Evolutionary conservation across 2,888 invertebrate species (phyloP).

Genomic region (Criorhina ranunculi): DNA sequence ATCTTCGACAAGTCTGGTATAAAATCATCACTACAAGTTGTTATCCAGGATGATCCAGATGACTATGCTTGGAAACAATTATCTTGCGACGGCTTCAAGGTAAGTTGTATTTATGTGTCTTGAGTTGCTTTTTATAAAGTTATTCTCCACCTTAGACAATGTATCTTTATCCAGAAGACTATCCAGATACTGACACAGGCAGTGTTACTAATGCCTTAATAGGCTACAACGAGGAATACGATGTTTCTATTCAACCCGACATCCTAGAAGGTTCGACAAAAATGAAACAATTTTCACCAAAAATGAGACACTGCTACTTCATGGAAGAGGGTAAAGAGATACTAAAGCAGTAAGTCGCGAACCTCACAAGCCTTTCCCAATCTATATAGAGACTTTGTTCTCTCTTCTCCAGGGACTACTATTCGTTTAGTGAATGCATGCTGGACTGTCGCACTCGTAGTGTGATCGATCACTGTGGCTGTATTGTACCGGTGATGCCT

Average conservation of each 20-base stretch:
- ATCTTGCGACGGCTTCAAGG: conserved; percentile 80
- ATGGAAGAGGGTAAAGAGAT: conserved; percentile 81
- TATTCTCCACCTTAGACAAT: conserved; percentile 76
- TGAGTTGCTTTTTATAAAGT: neutral
- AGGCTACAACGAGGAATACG: conserved; percentile 80
- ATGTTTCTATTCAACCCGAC: conserved; percentile 81
- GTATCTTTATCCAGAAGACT: conserved; percentile 81
- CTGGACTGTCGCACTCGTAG: conserved; percentile 81
- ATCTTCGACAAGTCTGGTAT: conserved; percentile 51
- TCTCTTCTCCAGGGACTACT: conserved; percentile 79
- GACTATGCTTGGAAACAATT: conserved; percentile 79
- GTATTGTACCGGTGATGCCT: conserved; percentile 80
- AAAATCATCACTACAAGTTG: conserved; percentile 80
- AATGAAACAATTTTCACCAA: conserved; percentile 80
- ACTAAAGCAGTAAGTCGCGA: conserved; percentile 79
- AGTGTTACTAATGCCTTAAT: conserved; percentile 80
- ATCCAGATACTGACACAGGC: conserved; percentile 80
- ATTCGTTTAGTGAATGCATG: conserved; percentile 82
- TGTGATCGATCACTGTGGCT: conserved; percentile 81
- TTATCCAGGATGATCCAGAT: conserved; percentile 79
- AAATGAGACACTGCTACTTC: conserved; percentile 82
- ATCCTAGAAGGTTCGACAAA: conserved; percentile 78
- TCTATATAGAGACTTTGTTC: no score
- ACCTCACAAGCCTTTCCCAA: neutral
- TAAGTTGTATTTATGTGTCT: conserved; percentile 47